Conservation (phyloP, 2,797 vertebrate genomes). For the Anomalospiza imberbis region DNA sequence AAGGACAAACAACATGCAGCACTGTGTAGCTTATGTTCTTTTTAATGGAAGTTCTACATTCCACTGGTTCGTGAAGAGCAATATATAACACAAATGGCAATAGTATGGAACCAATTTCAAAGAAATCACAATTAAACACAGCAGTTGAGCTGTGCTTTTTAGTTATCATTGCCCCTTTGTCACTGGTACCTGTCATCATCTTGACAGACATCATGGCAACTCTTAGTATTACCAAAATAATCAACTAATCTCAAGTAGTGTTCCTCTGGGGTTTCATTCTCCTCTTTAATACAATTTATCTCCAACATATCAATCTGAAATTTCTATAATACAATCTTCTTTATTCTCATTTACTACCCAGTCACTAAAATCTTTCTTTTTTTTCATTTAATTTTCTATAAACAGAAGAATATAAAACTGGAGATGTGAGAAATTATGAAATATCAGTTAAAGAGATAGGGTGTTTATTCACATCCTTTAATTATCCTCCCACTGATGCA, state of each 20-base stretch:
- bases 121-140: background rate
- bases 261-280: background rate
- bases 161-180: background rate
- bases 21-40: background rate
- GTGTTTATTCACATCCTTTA: background rate
- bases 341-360: background rate
- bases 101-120: background rate
- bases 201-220: background rate
- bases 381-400: background rate
- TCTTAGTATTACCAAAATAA: background rate
- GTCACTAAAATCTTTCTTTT: background rate
- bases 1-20: background rate
- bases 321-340: background rate
- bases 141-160: background rate
- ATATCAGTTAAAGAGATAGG: background rate
- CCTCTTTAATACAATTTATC: background rate
- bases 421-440: background rate
- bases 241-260: background rate
- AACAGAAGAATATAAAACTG: background rate
- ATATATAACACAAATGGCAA: background rate
- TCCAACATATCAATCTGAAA: background rate
- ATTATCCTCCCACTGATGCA: slow-evolving; percentile 9
- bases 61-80: background rate
- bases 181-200: background rate
- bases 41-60: background rate